phyloP scores from a whole-genome alignment of 2,888 invertebrate species.

The Dione juno region DNA sequence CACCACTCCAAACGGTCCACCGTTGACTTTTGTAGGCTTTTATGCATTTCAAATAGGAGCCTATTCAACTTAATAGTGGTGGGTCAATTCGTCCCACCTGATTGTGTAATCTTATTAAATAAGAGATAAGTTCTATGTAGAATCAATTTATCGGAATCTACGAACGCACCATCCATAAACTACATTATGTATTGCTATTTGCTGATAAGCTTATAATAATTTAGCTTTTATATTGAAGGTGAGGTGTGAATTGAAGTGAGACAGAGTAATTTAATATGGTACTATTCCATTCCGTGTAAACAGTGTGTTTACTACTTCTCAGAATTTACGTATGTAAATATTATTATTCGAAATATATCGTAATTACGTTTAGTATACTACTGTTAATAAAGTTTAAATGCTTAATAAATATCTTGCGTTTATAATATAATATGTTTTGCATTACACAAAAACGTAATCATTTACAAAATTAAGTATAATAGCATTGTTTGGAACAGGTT shows the following conservation, averaged over 20 bases:
- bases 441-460: background rate
- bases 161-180: conserved; percentile 63
- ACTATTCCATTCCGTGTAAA: conserved; percentile 45
- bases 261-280: conserved; percentile 55
- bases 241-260: conserved; percentile 61
- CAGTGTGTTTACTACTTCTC: conserved; percentile 30
- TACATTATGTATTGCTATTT: conserved; percentile 60
- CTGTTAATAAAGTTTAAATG: background rate
- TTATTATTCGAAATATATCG: conserved; percentile 17
- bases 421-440: background rate
- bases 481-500: conserved; percentile 27
- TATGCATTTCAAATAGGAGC: conserved; percentile 65
- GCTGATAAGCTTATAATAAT: conserved; percentile 55
- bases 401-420: background rate
- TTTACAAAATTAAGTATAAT: conserved; percentile 8
- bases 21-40: conserved; percentile 65
- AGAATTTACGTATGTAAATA: conserved; percentile 21
- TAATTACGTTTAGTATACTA: conserved; percentile 7
- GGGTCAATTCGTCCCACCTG: conserved; percentile 61
- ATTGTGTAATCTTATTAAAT: conserved; percentile 72
- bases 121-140: conserved; percentile 56
- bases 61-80: too few relatives aligned
- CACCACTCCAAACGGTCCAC: conserved; percentile 54
- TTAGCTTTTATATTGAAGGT: conserved; percentile 54
- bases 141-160: conserved; percentile 53